Conservation (phyloP, 2,797 vertebrate genomes). For the Yasuhikotakia modesta region DNA sequence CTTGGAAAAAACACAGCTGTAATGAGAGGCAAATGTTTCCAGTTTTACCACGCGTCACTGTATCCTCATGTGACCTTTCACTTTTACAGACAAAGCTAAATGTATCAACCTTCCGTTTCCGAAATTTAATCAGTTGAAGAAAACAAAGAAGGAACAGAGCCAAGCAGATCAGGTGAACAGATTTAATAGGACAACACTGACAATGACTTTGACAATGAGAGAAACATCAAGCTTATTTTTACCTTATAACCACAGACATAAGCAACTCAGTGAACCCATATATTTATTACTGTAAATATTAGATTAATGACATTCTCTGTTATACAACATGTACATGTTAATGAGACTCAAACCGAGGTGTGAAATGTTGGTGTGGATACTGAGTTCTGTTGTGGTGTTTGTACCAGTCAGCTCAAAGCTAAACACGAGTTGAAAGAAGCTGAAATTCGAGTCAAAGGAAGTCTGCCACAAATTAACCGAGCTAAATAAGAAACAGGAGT, state of each 20-base stretch:
- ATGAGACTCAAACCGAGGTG: constrained; percentile 22
- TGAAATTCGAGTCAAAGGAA: not conserved
- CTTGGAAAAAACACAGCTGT: constrained; percentile 66
- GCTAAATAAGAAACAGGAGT: constrained; percentile 1
- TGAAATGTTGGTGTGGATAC: not conserved
- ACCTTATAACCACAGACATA: not conserved
- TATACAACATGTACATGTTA: constrained; percentile 10
- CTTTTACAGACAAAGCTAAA: constrained; percentile 49
- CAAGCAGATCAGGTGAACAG: constrained; percentile 13
- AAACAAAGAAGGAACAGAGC: constrained; percentile 20
- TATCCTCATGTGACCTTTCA: constrained; percentile 71
- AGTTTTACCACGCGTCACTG: constrained; percentile 49
- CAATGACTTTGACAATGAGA: constrained; percentile 35
- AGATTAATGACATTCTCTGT: not conserved
- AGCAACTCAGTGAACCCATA: constrained; percentile 1
- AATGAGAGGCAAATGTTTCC: constrained; percentile 66
- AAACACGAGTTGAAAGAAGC: not conserved
- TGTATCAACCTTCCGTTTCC: constrained; percentile 42
- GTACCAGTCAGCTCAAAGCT: not conserved
- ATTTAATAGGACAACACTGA: constrained; percentile 40
- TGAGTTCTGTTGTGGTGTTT: constrained; percentile 6
- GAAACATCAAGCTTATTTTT: constrained; percentile 46
- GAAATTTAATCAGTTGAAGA: constrained; percentile 43
- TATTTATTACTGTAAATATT: not conserved
- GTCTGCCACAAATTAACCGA: not conserved